These are phyloP conservation scores for Mormyrops boulengeri DNA, from an alignment of 2,797 vertebrate genomes.

Conservation along the genomic window DNA sequence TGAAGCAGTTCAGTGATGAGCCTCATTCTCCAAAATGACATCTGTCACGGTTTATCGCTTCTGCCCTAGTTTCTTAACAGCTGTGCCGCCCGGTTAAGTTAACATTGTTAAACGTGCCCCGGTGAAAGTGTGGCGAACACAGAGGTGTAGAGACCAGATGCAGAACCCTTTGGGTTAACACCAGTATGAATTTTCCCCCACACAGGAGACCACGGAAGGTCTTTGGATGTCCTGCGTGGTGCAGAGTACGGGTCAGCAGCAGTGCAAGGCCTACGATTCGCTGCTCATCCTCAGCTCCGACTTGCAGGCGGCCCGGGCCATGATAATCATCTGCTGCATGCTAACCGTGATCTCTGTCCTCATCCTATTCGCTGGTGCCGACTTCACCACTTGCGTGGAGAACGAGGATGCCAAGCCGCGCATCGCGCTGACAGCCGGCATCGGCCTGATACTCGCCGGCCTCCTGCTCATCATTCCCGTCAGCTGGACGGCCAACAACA, in stretches of 20 bases:
- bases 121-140: neutral
- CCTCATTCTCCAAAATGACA: neutral
- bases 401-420: conserved; percentile 60
- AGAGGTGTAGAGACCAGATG: neutral
- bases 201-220: conserved; percentile 53
- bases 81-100: neutral
- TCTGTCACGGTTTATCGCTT: neutral
- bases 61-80: neutral
- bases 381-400: conserved; percentile 64
- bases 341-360: conserved; percentile 50
- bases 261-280: conserved; percentile 69
- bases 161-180: neutral
- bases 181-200: neutral
- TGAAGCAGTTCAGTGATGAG: neutral
- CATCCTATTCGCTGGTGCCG: conserved; percentile 54
- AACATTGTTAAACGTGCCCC: neutral
- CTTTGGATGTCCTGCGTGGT: conserved; percentile 63
- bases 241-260: conserved; percentile 71
- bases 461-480: conserved; percentile 61
- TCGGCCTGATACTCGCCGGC: conserved; percentile 54
- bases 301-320: conserved; percentile 61
- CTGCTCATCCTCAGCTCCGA: conserved; percentile 52
- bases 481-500: conserved; percentile 60
- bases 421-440: conserved; percentile 53
- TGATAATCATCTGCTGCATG: conserved; percentile 62